Evolutionary conservation across 1,140 invertebrate genomes (phyloP).

Genomic region (fruit fly (Drosophila melanogaster)): DNA sequence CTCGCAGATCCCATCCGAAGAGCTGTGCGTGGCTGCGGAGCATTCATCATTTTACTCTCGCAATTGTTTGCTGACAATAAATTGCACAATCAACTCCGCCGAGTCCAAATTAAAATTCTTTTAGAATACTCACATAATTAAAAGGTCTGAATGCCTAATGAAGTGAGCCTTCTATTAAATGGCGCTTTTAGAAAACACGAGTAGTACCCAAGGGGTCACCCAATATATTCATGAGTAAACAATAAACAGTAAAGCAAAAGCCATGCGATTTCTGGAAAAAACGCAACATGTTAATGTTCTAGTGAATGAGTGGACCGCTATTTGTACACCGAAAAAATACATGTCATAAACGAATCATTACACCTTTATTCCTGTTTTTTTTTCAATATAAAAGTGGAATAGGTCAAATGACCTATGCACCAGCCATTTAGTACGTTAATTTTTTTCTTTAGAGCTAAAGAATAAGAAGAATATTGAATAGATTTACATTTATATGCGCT

Average conservation of each 20-base stretch:
- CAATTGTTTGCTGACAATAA: constrained; percentile 84
- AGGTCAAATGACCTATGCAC: no score
- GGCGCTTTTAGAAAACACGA: neutral
- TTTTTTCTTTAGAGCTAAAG: no score
- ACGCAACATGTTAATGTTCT: constrained; percentile 13
- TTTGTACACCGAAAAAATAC: constrained; percentile 1
- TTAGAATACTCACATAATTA: constrained; percentile 61
- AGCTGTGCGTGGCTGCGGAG: constrained; percentile 67
- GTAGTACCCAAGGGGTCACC: constrained; percentile 9
- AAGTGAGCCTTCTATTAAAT: constrained; percentile 70
- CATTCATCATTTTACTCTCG: constrained; percentile 76
- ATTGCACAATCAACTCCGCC: constrained; percentile 60
- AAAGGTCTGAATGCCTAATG: constrained; percentile 68
- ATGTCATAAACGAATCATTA: no score
- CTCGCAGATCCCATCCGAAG: constrained; percentile 18
- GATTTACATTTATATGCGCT: no score
- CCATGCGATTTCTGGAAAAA: constrained; percentile 45
- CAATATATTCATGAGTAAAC: constrained; percentile 60
- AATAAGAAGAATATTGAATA: no score
- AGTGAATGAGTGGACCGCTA: constrained; percentile 10
- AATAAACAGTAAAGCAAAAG: constrained; percentile 39
- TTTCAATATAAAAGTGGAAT: no score
- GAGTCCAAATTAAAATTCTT: constrained; percentile 75
- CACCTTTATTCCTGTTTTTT: no score
- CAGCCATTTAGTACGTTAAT: no score